Percentiles rank a stretch among this genome's conserved stretches.
These are phyloP conservation scores for Pomacea maculata DNA, from an alignment of 1,140 invertebrate species.

Conservation along the genomic window DNA sequence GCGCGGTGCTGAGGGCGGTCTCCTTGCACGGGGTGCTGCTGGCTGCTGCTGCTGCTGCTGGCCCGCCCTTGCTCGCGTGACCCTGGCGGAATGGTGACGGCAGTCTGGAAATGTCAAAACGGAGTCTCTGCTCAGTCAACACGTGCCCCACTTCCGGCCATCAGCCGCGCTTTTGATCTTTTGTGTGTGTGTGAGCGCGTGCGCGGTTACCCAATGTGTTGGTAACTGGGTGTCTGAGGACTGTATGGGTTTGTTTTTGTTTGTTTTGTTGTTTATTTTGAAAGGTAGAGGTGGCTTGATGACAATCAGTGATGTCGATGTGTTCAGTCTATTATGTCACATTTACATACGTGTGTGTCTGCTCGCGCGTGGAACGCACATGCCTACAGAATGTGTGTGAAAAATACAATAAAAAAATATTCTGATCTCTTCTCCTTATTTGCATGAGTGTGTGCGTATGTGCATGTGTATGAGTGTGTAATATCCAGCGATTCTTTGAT, in stretches of 20 bases:
- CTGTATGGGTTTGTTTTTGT: no score
- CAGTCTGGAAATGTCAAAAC: constrained; percentile 1
- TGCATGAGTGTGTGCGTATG: neutral
- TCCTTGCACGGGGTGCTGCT: neutral
- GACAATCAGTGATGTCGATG: no score
- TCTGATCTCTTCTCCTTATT: neutral
- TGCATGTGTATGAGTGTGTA: neutral
- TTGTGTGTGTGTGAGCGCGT: no score
- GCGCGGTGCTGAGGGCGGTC: neutral
- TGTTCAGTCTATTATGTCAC: no score
- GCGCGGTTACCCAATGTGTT: no score
- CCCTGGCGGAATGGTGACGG: constrained; percentile 1
- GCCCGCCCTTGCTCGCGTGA: neutral
- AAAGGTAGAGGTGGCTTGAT: no score
- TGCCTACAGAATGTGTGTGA: neutral
- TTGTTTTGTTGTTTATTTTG: no score
- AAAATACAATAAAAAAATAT: neutral
- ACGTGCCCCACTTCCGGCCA: no score
- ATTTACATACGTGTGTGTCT: neutral
- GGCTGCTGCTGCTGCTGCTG: neutral
- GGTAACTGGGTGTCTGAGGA: no score
- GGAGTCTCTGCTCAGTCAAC: no score
- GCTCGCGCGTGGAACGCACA: neutral
- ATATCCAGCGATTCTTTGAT: no score
- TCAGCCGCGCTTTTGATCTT: no score